Percentiles rank a stretch among this genome's conserved stretches.
Evolutionary conservation across 2,113 vertebrate genomes (phyloP).

Genomic region (Pteruthius melanotis): DNA sequence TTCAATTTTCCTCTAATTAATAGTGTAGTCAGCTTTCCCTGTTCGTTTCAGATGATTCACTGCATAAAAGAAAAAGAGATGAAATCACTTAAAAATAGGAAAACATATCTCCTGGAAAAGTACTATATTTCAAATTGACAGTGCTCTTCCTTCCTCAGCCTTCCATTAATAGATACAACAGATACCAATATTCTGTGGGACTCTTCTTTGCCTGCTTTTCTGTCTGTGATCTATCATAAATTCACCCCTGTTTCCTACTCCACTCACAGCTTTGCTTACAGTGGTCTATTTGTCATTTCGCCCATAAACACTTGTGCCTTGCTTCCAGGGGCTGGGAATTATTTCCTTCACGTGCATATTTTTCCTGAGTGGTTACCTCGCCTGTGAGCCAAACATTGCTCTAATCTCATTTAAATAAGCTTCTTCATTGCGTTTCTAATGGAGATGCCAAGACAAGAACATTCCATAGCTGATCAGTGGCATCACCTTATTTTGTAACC

Average conservation of each 20-base stretch:
- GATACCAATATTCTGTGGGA: neutral
- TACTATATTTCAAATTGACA: constrained; percentile 19
- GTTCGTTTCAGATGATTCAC: neutral
- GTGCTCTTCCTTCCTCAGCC: neutral
- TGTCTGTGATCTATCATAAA: neutral
- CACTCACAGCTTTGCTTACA: neutral
- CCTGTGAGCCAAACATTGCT: neutral
- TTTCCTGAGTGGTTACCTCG: neutral
- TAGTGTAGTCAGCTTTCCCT: constrained; percentile 6
- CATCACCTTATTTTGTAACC: neutral
- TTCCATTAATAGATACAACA: constrained; percentile 23
- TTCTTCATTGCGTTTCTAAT: neutral
- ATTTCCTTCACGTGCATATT: neutral
- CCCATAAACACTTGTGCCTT: neutral
- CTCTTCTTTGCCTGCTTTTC: neutral
- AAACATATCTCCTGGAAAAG: neutral
- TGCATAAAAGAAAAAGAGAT: neutral
- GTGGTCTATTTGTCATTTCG: neutral
- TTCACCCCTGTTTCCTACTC: neutral
- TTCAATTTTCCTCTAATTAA: constrained; percentile 41
- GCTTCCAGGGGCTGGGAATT: neutral
- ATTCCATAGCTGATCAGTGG: neutral
- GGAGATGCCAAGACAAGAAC: neutral
- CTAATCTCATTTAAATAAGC: neutral
- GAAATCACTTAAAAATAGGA: neutral